Percentiles rank a stretch among this genome's conserved stretches.
Conservation (phyloP, 2,797 vertebrate species). For the Epinephelus coioides region DNA sequence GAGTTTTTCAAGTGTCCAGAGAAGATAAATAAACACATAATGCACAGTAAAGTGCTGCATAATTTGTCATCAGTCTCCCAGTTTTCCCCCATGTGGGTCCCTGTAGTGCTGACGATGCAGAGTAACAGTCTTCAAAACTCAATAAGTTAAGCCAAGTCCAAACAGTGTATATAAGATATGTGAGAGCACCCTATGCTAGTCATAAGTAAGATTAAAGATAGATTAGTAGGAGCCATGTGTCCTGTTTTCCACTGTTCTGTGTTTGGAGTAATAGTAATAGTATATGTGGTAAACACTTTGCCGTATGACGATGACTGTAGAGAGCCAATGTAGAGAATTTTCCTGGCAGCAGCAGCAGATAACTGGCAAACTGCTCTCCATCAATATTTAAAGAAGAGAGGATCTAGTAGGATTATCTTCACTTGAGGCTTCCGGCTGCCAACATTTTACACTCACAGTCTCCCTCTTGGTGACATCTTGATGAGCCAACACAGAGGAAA, state of each 20-base stretch:
- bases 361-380: conserved; percentile 28
- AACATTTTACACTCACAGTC: conserved; percentile 3
- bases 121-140: no score
- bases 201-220: not conserved
- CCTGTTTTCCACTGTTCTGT: not conserved
- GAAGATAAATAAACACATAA: no score
- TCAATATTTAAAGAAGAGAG: conserved; percentile 58
- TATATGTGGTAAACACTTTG: not conserved
- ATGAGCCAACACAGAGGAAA: conserved; percentile 1
- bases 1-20: no score
- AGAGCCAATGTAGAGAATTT: not conserved
- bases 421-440: conserved; percentile 25
- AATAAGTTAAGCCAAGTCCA: no score
- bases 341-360: conserved; percentile 26
- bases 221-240: not conserved
- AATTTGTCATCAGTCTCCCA: no score
- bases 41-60: no score
- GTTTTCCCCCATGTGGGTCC: no score
- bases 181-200: not conserved
- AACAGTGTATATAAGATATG: no score
- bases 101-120: no score
- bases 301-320: not conserved
- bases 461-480: not conserved
- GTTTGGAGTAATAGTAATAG: not conserved
- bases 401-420: conserved; percentile 55